These are phyloP conservation scores for Gyrodactylus bullatarudis DNA, from an alignment of 1,140 invertebrate species.

Conservation along the genomic window DNA sequence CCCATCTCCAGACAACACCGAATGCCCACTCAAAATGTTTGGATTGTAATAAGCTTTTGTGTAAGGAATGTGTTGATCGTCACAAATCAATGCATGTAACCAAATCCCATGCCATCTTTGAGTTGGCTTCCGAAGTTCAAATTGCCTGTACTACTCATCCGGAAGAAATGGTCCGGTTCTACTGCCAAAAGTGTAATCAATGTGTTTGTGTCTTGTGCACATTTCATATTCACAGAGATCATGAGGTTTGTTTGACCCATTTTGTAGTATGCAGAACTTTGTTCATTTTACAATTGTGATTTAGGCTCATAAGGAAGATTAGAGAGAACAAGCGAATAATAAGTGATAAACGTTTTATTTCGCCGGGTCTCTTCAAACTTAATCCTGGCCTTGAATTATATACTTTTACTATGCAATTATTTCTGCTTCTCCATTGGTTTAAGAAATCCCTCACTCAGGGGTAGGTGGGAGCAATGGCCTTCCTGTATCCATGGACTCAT, in stretches of 20 bases:
- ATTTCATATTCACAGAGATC: slow-evolving; percentile 21
- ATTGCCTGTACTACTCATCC: slow-evolving; percentile 21
- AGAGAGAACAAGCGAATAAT: too few species aligned
- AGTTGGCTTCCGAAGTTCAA: slow-evolving; percentile 21
- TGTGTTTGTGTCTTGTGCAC: slow-evolving; percentile 22
- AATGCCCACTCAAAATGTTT: slow-evolving; percentile 19
- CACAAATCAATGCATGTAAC: slow-evolving; percentile 19
- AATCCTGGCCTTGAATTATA: too few species aligned
- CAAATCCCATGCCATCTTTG: slow-evolving; percentile 19
- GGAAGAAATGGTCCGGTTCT: slow-evolving; percentile 20
- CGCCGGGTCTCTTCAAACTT: too few species aligned
- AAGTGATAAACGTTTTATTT: too few species aligned
- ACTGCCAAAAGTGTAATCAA: slow-evolving; percentile 20
- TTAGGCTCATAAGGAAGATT: too few species aligned
- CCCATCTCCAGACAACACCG: slow-evolving; percentile 16
- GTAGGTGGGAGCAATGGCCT: too few species aligned
- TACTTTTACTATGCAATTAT: too few species aligned
- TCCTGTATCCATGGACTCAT: too few species aligned
- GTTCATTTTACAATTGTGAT: too few species aligned
- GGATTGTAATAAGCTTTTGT: slow-evolving; percentile 21
- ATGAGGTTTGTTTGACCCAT: slow-evolving; percentile 14
- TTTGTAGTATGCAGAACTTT: too few species aligned
- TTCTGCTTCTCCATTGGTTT: too few species aligned
- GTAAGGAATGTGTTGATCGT: slow-evolving; percentile 17
- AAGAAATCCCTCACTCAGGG: too few species aligned